Percentiles rank a stretch among this genome's conserved stretches.
These are phyloP conservation scores for Caerostris extrusa DNA, from an alignment of 1,140 invertebrate species.

Conservation along the genomic window DNA sequence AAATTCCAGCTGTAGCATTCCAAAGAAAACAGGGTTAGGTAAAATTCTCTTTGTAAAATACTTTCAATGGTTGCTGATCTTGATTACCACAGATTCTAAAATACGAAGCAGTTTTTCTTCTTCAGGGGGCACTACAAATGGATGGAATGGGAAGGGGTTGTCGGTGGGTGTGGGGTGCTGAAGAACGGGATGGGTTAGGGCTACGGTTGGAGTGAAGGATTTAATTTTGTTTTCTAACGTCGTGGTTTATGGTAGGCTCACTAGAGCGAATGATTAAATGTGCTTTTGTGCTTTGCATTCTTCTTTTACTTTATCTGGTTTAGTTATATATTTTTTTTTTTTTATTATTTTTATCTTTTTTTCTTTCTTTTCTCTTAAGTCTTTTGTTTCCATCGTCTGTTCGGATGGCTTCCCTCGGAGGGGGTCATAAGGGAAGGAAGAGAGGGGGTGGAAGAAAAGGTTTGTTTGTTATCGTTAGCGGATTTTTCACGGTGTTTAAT, in stretches of 20 bases:
- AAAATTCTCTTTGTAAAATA: conserved; percentile 45
- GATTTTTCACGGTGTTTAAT: conserved; percentile 66
- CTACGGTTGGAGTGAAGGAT: conserved; percentile 14
- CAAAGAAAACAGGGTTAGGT: neutral
- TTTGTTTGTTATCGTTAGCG: conserved; percentile 40
- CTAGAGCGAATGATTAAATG: conserved; percentile 71
- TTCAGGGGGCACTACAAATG: neutral
- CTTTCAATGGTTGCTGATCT: conserved; percentile 47
- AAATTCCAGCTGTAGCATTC: conserved; percentile 11
- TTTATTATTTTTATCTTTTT: neutral
- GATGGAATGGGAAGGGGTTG: neutral
- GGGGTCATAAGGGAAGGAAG: no score
- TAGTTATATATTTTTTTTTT: neutral
- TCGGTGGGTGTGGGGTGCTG: neutral
- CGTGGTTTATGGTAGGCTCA: conserved; percentile 55
- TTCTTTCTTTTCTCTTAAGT: neutral
- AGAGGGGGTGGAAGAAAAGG: neutral
- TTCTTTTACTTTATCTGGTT: neutral
- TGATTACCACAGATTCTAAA: conserved; percentile 51
- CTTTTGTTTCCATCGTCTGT: conserved; percentile 32
- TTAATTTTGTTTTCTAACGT: conserved; percentile 70
- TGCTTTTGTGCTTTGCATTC: conserved; percentile 57
- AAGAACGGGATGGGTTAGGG: neutral
- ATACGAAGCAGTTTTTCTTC: conserved; percentile 45
- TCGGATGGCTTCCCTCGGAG: neutral